Evolutionary conservation across 2,797 vertebrate species (phyloP).

Genomic region (Apogon talboti): DNA sequence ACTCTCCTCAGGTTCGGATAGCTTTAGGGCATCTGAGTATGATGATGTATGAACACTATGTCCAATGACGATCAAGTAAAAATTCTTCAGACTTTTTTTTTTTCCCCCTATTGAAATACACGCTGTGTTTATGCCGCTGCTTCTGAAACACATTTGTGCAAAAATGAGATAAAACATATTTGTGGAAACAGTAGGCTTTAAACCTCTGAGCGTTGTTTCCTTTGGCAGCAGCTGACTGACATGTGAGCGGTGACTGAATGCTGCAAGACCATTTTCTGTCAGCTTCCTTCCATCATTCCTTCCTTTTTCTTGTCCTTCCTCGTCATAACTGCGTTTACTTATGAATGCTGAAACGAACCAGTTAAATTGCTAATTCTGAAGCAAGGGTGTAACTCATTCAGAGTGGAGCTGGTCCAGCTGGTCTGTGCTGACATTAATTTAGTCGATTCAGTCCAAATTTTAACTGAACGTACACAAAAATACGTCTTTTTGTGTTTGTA

Average conservation of each 20-base stretch:
- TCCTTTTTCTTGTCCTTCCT: too few relatives aligned
- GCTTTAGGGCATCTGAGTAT: neutral
- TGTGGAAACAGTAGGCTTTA: constrained; percentile 7
- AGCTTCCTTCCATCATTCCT: neutral
- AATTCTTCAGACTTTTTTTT: too few relatives aligned
- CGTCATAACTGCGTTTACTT: neutral
- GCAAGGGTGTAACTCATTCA: too few relatives aligned
- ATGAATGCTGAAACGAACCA: too few relatives aligned
- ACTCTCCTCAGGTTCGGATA: constrained; percentile 7
- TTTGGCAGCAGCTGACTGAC: constrained; percentile 13
- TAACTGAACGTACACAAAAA: too few relatives aligned
- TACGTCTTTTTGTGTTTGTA: too few relatives aligned
- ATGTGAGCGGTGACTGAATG: constrained; percentile 1
- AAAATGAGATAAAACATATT: constrained; percentile 1
- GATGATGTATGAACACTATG: too few relatives aligned
- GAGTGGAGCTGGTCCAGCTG: too few relatives aligned
- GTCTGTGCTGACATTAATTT: too few relatives aligned
- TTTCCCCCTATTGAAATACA: neutral
- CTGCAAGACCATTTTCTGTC: constrained; percentile 3
- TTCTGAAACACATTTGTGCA: constrained; percentile 10
- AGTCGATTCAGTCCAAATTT: too few relatives aligned
- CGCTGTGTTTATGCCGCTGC: neutral
- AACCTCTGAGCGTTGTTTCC: neutral
- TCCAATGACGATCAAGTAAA: too few relatives aligned
- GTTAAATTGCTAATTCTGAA: too few relatives aligned